These are phyloP conservation scores for Pyrrhia umbra DNA, from an alignment of 2,888 invertebrate species.

Conservation along the genomic window DNA sequence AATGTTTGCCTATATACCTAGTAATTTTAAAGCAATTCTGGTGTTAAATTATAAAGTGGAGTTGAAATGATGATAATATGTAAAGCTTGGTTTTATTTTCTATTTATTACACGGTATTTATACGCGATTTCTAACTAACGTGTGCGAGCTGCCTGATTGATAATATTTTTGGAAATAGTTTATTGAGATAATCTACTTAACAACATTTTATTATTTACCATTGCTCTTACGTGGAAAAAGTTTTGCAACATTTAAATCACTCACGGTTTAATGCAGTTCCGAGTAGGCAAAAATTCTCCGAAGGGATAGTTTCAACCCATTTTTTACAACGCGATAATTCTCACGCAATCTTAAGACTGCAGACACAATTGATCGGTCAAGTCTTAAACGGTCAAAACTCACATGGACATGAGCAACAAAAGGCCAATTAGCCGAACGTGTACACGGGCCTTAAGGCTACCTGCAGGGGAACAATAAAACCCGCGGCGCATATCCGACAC, in stretches of 20 bases:
- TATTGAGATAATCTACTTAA: background rate
- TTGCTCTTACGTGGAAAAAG: background rate
- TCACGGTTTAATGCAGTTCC: slow-evolving; percentile 12
- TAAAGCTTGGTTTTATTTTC: background rate
- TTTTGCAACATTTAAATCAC: background rate
- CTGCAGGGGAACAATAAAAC: slow-evolving; percentile 56
- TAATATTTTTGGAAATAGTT: background rate
- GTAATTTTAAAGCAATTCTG: slow-evolving; percentile 33
- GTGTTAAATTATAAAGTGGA: slow-evolving; percentile 27
- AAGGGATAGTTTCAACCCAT: slow-evolving; percentile 12
- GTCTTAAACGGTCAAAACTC: background rate
- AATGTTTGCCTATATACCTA: slow-evolving; percentile 28
- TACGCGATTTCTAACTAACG: background rate
- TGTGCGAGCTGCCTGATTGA: background rate
- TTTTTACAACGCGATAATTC: slow-evolving; percentile 23
- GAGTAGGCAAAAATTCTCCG: slow-evolving; percentile 30
- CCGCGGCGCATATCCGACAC: slow-evolving; percentile 46
- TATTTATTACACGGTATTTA: slow-evolving; percentile 3
- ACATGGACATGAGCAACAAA: background rate
- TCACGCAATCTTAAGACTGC: slow-evolving; percentile 39
- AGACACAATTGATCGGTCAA: slow-evolving; percentile 5
- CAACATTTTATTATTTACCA: background rate
- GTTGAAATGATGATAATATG: slow-evolving; percentile 34
- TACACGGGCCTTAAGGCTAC: slow-evolving; percentile 39
- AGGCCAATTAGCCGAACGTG: slow-evolving; percentile 19